A percentile compares a stretch with the other conserved stretches of the same genome.
Evolutionary conservation across 2,797 vertebrate genomes (phyloP).

Genomic region (Tamandua tetradactyla): DNA sequence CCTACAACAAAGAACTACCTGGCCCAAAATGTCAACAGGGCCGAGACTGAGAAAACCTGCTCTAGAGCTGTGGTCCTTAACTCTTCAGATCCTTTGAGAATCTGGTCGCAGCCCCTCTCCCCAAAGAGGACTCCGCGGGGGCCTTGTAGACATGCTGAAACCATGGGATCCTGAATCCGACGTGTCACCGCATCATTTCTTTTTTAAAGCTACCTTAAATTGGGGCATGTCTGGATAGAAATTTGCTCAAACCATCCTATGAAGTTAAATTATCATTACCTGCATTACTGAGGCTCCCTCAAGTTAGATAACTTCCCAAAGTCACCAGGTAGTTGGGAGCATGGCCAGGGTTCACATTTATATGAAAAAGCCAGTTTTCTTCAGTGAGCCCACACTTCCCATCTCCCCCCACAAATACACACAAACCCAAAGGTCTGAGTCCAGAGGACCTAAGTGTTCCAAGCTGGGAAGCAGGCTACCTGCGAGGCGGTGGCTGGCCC

Average conservation of each 20-base stretch:
- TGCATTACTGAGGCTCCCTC: background rate
- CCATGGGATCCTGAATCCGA: background rate
- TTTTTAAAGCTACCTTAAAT: background rate
- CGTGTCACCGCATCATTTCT: fast-evolving
- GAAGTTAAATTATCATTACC: background rate
- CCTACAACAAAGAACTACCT: fast-evolving
- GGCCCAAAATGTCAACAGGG: background rate
- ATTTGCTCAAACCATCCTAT: fast-evolving
- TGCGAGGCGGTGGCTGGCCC: background rate
- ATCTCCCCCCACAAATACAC: too few relatives aligned
- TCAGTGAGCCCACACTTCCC: background rate
- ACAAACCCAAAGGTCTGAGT: background rate
- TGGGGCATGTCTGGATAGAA: fast-evolving
- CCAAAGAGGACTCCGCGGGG: background rate
- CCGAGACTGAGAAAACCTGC: fast-evolving
- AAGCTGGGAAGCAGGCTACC: background rate
- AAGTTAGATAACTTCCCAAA: background rate
- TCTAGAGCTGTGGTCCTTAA: background rate
- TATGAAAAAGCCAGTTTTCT: background rate
- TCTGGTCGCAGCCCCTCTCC: fast-evolving
- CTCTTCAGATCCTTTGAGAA: background rate
- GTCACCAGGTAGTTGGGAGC: background rate
- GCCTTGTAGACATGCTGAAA: background rate
- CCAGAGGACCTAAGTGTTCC: background rate
- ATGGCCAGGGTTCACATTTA: background rate